Evolutionary conservation across 1,140 invertebrate genomes (phyloP).

Genomic region (Drosophila nannoptera): DNA sequence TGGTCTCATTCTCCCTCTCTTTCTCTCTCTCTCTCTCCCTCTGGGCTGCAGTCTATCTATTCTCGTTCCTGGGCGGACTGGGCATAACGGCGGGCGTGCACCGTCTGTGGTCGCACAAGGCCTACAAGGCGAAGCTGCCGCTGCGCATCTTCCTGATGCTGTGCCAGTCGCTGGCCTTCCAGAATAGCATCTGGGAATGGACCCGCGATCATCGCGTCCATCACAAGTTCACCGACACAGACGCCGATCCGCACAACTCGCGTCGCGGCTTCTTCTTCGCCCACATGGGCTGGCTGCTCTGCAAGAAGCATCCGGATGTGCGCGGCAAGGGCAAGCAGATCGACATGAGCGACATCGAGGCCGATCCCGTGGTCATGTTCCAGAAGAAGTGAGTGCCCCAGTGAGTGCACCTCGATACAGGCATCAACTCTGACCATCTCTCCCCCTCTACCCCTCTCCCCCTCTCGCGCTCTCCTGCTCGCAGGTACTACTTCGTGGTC

Average conservation of each 20-base stretch:
- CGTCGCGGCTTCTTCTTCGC: conserved; percentile 84
- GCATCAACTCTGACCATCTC: not conserved
- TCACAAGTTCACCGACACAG: conserved; percentile 85
- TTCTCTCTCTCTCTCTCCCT: not conserved
- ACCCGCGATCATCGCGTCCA: conserved; percentile 83
- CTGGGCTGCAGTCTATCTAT: conserved; percentile 46
- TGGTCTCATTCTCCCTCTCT: not conserved
- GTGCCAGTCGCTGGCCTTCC: conserved; percentile 80
- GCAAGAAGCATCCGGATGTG: conserved; percentile 83
- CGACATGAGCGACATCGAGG: conserved; percentile 85
- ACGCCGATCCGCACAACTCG: conserved; percentile 85
- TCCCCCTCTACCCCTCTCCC: not conserved
- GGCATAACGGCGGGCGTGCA: conserved; percentile 91
- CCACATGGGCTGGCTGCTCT: conserved; percentile 84
- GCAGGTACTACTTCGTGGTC: conserved; percentile 85
- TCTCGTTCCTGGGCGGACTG: conserved; percentile 79
- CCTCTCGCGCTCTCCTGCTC: not conserved
- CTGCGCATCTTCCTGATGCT: conserved; percentile 82
- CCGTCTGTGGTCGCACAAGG: conserved; percentile 89
- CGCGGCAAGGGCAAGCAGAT: conserved; percentile 83
- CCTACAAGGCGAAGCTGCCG: conserved; percentile 89
- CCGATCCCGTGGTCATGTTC: conserved; percentile 85
- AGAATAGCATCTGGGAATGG: conserved; percentile 82
- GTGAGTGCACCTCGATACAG: accelerated
- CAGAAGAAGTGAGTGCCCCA: conserved; percentile 82